phyloP scores from a whole-genome alignment of 2,113 vertebrate species.

The Poeciliopsis retropinna region DNA sequence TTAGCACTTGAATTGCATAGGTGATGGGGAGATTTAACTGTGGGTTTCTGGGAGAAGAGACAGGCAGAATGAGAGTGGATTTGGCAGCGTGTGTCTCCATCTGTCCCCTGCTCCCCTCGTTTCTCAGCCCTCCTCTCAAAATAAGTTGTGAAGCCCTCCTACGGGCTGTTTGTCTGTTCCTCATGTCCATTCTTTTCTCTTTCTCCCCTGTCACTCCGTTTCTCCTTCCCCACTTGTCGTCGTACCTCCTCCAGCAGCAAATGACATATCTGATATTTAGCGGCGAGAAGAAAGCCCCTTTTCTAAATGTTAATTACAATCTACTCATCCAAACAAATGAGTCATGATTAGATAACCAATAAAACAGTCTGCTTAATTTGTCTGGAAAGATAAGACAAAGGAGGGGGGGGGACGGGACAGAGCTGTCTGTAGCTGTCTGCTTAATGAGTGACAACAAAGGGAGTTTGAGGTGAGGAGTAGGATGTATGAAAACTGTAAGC shows the following conservation, averaged over 20 bases:
- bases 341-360: conserved; percentile 62
- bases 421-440: conserved; percentile 20
- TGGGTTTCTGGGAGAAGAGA: conserved; percentile 45
- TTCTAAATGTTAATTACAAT: conserved; percentile 68
- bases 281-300: conserved; percentile 38
- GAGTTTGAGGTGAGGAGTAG: not conserved
- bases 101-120: conserved; percentile 52
- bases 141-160: conserved; percentile 34
- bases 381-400: conserved; percentile 41
- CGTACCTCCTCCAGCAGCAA: conserved; percentile 31
- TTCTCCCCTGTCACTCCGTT: conserved; percentile 8
- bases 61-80: conserved; percentile 51
- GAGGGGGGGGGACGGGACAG: not conserved
- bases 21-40: conserved; percentile 42
- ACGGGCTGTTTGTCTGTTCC: conserved; percentile 41
- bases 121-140: conserved; percentile 43
- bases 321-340: conserved; percentile 56
- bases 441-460: conserved; percentile 13
- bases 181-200: conserved; percentile 6
- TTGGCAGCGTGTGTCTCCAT: conserved; percentile 66
- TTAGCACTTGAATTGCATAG: not conserved
- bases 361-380: conserved; percentile 51
- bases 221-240: not conserved
- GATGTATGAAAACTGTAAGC: not conserved
- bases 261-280: conserved; percentile 62